Conservation (phyloP, 2,113 vertebrate genomes). For the Nansenia antarctica region DNA sequence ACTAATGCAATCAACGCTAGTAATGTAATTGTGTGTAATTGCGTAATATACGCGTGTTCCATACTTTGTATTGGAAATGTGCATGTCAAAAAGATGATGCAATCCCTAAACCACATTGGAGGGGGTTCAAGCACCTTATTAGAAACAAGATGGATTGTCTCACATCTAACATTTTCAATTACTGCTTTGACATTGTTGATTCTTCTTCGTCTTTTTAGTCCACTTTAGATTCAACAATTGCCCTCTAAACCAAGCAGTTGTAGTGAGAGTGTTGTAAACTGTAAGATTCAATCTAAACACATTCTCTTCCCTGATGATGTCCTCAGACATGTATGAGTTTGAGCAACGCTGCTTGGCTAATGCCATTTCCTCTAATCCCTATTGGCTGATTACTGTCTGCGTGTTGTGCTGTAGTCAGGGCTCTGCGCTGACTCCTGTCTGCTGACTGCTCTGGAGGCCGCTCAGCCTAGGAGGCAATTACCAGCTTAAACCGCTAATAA, state of each 20-base stretch:
- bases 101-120: no score
- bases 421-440: slow-evolving; percentile 6
- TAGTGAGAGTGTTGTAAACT: no score
- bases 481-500: slow-evolving; percentile 28
- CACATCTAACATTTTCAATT: no score
- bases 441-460: slow-evolving; percentile 18
- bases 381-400: slow-evolving; percentile 10
- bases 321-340: neutral
- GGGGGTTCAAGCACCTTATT: no score
- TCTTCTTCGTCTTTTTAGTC: no score
- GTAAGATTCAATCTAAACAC: neutral
- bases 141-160: no score
- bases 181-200: no score
- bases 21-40: neutral
- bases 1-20: neutral
- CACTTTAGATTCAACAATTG: no score
- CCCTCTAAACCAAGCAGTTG: no score
- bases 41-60: no score
- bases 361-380: slow-evolving; percentile 10
- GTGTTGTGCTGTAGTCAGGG: slow-evolving; percentile 26
- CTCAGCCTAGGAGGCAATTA: slow-evolving; percentile 25
- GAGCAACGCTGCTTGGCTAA: slow-evolving; percentile 5
- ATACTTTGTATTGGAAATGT: no score
- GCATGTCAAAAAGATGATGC: no score
- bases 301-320: neutral